Evolutionary conservation across 1,140 invertebrate genomes (phyloP).

Genomic region (Condylostylus longicornis): DNA sequence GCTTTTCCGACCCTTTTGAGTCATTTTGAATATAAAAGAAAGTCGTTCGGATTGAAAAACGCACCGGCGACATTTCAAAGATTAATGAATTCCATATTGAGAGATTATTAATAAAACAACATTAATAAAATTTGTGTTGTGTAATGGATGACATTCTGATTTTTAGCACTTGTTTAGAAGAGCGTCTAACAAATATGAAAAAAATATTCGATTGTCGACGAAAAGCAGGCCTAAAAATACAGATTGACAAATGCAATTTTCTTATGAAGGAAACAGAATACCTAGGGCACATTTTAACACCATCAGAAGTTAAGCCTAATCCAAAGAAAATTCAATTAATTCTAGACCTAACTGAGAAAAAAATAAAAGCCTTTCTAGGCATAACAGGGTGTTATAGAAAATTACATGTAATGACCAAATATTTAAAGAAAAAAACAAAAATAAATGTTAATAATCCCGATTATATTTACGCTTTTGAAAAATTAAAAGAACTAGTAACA

Average conservation of each 20-base stretch:
- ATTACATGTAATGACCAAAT: conserved; percentile 3
- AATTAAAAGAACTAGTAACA: conserved; percentile 21
- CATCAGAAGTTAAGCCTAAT: conserved; percentile 19
- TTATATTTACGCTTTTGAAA: conserved; percentile 32
- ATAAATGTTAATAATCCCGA: conserved; percentile 16
- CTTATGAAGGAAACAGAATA: conserved; percentile 5
- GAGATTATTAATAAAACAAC: no score
- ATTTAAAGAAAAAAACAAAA: conserved; percentile 10
- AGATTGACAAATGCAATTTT: no score
- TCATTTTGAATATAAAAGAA: conserved; percentile 14
- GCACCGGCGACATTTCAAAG: conserved; percentile 20
- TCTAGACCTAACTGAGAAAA: conserved; percentile 9
- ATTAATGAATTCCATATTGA: no score
- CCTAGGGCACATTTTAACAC: conserved; percentile 2
- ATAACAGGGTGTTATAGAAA: conserved; percentile 21
- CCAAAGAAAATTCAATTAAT: conserved; percentile 12
- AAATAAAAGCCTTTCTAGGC: conserved; percentile 14
- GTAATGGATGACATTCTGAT: no score
- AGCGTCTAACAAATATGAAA: no score
- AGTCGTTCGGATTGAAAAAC: conserved; percentile 17
- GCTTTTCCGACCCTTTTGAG: conserved; percentile 26
- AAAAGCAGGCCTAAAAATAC: no score
- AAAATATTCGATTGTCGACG: no score
- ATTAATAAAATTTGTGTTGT: no score
- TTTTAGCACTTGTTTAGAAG: no score